phyloP scores from a whole-genome alignment of 2,797 vertebrate species.

The Amniataba percoides region DNA sequence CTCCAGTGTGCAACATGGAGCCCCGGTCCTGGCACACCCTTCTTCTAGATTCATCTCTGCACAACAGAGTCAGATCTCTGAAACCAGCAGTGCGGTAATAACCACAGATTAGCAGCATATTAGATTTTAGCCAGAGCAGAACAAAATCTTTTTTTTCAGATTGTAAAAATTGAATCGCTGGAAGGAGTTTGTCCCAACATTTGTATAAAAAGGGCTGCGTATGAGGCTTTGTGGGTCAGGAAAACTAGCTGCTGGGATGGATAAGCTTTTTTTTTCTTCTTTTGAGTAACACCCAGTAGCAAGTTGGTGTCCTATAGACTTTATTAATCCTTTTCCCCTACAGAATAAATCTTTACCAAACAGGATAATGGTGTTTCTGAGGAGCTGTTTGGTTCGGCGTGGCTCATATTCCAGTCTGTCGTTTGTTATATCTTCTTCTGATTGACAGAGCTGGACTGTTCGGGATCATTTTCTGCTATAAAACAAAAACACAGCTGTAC shows the following conservation, averaged over 20 bases:
- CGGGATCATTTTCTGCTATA: background rate
- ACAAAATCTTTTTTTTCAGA: constrained; percentile 27
- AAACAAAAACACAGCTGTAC: background rate
- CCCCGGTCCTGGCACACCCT: constrained; percentile 57
- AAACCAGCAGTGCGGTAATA: constrained; percentile 28
- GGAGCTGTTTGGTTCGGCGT: background rate
- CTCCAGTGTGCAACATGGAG: constrained; percentile 10
- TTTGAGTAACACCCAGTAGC: background rate
- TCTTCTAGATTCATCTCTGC: constrained; percentile 8
- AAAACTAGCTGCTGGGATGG: background rate
- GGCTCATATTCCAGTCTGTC: background rate
- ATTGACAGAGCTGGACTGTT: background rate
- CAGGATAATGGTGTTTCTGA: background rate
- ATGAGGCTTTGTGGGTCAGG: background rate
- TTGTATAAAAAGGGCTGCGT: background rate
- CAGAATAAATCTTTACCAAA: too few species aligned
- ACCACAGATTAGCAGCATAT: constrained; percentile 8
- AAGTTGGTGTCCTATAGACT: background rate
- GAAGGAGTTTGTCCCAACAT: background rate
- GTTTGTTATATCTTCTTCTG: background rate
- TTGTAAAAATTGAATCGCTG: constrained; percentile 36
- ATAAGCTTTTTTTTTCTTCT: background rate
- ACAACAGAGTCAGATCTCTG: constrained; percentile 9
- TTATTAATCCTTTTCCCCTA: too few species aligned
- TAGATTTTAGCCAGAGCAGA: constrained; percentile 15